Conservation (phyloP, 2,888 invertebrate genomes). For the Oscheius sp. region DNA sequence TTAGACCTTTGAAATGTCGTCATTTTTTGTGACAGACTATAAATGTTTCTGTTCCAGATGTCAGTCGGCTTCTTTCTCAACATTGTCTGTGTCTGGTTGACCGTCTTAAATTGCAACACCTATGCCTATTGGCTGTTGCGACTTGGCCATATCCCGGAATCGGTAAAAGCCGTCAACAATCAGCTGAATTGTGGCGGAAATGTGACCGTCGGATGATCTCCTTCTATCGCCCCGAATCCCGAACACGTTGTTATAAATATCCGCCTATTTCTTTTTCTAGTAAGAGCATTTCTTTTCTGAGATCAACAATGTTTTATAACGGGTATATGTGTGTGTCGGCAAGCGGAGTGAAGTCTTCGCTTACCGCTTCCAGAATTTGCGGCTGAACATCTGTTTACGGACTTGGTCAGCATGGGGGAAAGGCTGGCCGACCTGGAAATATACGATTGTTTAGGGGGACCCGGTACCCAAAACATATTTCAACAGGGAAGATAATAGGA, state of each 20-base stretch:
- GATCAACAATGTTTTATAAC: no score
- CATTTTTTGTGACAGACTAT: no score
- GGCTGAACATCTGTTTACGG: conserved; percentile 35
- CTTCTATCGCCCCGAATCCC: no score
- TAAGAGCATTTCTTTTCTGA: no score
- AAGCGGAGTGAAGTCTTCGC: not conserved
- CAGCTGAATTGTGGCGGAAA: no score
- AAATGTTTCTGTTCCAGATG: conserved; percentile 42
- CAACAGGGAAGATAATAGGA: not conserved
- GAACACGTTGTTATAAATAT: no score
- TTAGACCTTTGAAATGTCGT: no score
- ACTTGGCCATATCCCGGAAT: conserved; percentile 27
- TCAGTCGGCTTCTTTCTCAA: conserved; percentile 52
- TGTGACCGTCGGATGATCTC: no score
- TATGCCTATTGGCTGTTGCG: conserved; percentile 54
- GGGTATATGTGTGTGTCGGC: no score
- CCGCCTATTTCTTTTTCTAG: no score
- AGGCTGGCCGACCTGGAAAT: conserved; percentile 7
- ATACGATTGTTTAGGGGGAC: not conserved
- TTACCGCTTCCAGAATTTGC: conserved; percentile 34
- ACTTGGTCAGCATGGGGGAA: conserved; percentile 30
- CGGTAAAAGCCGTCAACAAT: not conserved
- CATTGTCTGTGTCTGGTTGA: conserved; percentile 52
- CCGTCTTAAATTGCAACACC: conserved; percentile 55
- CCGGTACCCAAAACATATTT: not conserved